Evolutionary conservation across 2,888 invertebrate species (phyloP).

Genomic region (Hypolimnas misippus): DNA sequence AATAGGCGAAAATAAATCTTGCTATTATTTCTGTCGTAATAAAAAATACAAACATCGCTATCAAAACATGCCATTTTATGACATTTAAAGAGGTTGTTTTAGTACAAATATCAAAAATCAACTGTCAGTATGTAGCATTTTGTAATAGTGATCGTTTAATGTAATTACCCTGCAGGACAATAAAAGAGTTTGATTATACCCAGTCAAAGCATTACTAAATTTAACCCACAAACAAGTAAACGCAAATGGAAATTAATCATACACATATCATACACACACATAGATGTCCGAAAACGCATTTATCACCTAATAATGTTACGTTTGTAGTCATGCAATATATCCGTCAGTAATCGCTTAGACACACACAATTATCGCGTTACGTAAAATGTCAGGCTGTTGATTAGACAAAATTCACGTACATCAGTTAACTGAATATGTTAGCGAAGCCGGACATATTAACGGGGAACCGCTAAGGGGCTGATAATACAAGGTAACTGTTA

Average conservation of each 20-base stretch:
- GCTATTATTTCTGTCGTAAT: no score
- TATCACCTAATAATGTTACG: conserved; percentile 30
- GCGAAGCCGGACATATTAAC: conserved; percentile 49
- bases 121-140: no score
- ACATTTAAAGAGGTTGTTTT: no score
- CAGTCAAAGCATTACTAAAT: conserved; percentile 1
- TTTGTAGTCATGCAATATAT: conserved; percentile 30
- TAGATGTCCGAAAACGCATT: conserved; percentile 20
- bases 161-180: no score
- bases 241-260: conserved; percentile 19
- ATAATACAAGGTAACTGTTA: conserved; percentile 36
- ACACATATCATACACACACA: conserved; percentile 15
- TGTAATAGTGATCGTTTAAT: no score
- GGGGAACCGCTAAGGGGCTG: conserved; percentile 35
- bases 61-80: no score
- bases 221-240: background rate
- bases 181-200: no score
- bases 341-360: conserved; percentile 42
- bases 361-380: conserved; percentile 50
- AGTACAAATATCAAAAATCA: no score
- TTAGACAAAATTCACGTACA: conserved; percentile 61
- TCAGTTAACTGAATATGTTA: conserved; percentile 55
- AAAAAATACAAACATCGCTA: no score
- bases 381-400: conserved; percentile 54
- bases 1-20: no score